Conservation (phyloP, 1,140 invertebrate genomes). For the Cecropterus lyciades region DNA sequence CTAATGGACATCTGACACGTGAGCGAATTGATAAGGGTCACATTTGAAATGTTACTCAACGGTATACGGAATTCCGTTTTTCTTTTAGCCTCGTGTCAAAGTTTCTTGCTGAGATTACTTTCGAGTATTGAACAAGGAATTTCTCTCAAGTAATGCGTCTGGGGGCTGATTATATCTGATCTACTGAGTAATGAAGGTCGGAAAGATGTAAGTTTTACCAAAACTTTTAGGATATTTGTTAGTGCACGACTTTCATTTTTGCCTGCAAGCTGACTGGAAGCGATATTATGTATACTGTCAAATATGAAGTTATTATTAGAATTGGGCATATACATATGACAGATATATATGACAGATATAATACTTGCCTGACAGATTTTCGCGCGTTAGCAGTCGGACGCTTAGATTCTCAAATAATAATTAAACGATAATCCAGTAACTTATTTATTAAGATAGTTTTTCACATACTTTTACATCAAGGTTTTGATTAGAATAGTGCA, state of each 20-base stretch:
- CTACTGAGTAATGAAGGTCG: slow-evolving; percentile 2
- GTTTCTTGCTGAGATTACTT: slow-evolving; percentile 10
- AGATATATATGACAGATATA: too few species aligned
- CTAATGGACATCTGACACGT: slow-evolving; percentile 46
- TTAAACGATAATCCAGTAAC: too few species aligned
- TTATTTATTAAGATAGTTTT: too few species aligned
- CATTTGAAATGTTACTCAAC: slow-evolving; percentile 45
- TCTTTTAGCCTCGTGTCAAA: slow-evolving; percentile 35
- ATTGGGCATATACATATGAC: too few species aligned
- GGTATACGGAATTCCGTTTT: slow-evolving; percentile 32
- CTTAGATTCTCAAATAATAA: too few species aligned
- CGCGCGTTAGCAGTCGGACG: too few species aligned
- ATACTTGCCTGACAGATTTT: too few species aligned
- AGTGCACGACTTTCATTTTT: too few species aligned
- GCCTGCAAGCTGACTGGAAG: too few species aligned
- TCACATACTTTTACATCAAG: background rate
- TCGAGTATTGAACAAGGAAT: slow-evolving; percentile 1
- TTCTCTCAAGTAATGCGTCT: background rate
- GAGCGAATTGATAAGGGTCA: slow-evolving; percentile 56
- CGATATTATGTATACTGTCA: too few species aligned
- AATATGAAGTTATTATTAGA: too few species aligned
- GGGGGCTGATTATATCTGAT: background rate
- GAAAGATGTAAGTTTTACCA: background rate
- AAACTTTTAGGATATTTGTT: background rate
- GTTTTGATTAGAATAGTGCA: background rate